phyloP scores from a whole-genome alignment of 2,888 invertebrate genomes.

The Leptinotarsa peninsularis region DNA sequence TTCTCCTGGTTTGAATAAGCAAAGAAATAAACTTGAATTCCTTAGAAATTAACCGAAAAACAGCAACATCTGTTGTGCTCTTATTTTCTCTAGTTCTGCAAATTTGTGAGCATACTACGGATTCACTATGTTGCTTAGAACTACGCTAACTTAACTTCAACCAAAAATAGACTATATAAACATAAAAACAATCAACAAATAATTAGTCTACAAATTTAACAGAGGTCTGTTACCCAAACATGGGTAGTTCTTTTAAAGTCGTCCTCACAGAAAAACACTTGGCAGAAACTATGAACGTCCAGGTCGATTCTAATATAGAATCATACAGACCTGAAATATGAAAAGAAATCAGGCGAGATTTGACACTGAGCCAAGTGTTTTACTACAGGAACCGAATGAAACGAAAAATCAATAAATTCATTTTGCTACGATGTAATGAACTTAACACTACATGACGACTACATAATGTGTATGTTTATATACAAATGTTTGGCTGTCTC shows the following conservation, averaged over 20 bases:
- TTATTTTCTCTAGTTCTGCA: slow-evolving; percentile 46
- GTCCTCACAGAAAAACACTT: slow-evolving; percentile 34
- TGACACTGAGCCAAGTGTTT: slow-evolving; percentile 10
- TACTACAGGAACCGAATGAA: slow-evolving; percentile 23
- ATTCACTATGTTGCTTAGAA: slow-evolving; percentile 53
- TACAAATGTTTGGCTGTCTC: slow-evolving; percentile 66
- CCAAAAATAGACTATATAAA: slow-evolving; percentile 68
- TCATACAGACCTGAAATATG: slow-evolving; percentile 45
- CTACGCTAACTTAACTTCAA: slow-evolving; percentile 63
- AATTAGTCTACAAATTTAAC: slow-evolving; percentile 63
- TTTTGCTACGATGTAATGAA: slow-evolving; percentile 58
- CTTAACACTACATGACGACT: slow-evolving; percentile 67
- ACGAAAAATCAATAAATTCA: slow-evolving; percentile 28
- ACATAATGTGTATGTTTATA: slow-evolving; percentile 65
- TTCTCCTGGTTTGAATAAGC: background rate
- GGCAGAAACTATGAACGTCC: slow-evolving; percentile 22
- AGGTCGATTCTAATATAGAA: slow-evolving; percentile 60
- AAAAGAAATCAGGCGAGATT: background rate
- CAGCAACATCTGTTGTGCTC: slow-evolving; percentile 38
- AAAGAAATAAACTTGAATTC: background rate
- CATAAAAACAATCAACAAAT: slow-evolving; percentile 68
- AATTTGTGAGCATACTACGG: slow-evolving; percentile 61
- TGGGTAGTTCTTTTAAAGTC: slow-evolving; percentile 40
- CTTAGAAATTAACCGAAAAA: slow-evolving; percentile 6
- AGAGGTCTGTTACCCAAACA: slow-evolving; percentile 56